Evolutionary conservation across 2,797 vertebrate genomes (phyloP).

Genomic region (Chiroxiphia lanceolata): DNA sequence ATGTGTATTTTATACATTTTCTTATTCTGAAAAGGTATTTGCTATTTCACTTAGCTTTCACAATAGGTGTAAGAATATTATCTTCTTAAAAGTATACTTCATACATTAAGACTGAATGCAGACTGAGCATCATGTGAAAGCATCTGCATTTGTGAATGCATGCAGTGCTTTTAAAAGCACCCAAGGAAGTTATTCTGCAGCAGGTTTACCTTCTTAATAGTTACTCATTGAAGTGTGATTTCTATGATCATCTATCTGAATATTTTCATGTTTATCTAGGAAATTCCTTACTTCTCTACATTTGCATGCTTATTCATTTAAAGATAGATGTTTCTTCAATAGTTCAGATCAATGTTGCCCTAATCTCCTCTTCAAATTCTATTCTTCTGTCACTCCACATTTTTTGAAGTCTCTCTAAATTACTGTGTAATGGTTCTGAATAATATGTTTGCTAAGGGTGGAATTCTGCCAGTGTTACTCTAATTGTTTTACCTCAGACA

Average conservation of each 20-base stretch:
- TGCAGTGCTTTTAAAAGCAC: background rate
- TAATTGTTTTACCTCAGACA: constrained; percentile 6
- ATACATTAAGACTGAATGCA: background rate
- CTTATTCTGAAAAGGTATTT: background rate
- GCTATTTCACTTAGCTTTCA: constrained; percentile 22
- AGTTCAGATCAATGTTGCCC: background rate
- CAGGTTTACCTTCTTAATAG: constrained; percentile 27
- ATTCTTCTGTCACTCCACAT: background rate
- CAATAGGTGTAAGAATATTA: background rate
- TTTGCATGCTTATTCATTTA: background rate
- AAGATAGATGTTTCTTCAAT: background rate
- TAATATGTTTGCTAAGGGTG: background rate
- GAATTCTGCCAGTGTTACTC: background rate
- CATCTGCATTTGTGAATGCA: background rate
- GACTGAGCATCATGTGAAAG: background rate
- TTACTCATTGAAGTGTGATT: background rate
- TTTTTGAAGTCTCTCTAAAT: background rate
- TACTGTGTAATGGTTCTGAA: background rate
- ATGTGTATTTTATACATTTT: background rate
- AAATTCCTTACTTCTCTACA: background rate
- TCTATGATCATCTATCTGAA: background rate
- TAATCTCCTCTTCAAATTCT: background rate
- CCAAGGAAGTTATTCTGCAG: constrained; percentile 3
- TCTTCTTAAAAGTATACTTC: background rate
- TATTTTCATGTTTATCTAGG: constrained; percentile 1